Conservation (phyloP, 2,113 vertebrate species). For the Pollimyrus isidori region DNA sequence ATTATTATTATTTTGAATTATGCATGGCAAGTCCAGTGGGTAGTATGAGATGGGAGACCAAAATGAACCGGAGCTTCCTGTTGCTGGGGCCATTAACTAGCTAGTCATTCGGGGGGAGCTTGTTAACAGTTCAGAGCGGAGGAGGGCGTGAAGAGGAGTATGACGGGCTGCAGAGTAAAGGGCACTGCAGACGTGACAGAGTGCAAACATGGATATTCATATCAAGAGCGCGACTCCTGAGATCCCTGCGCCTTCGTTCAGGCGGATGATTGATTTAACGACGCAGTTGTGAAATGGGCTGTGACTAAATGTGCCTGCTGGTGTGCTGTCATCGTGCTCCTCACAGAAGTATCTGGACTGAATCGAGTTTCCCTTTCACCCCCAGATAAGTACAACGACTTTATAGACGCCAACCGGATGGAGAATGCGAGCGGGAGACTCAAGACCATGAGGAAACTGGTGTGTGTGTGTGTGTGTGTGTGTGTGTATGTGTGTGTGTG, state of each 20-base stretch:
- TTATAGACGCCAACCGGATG: slow-evolving; percentile 90
- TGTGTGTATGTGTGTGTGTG: background rate
- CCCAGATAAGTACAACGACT: slow-evolving; percentile 91
- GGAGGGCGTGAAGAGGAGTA: background rate
- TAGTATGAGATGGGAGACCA: background rate
- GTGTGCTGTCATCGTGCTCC: background rate
- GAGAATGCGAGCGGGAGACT: slow-evolving; percentile 80
- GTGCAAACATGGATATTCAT: background rate
- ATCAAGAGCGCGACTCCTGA: background rate
- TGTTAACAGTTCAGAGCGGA: background rate
- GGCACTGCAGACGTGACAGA: background rate
- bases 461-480: slow-evolving; percentile 35
- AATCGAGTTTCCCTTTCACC: background rate
- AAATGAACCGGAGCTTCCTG: background rate
- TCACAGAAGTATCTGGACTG: background rate
- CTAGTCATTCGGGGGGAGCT: background rate
- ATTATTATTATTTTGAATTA: background rate
- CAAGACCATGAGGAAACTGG: slow-evolving; percentile 87
- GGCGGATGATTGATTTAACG: background rate
- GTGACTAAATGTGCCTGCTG: background rate
- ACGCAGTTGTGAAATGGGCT: background rate
- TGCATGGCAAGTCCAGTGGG: background rate
- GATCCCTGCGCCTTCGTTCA: background rate
- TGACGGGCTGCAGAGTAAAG: background rate
- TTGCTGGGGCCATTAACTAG: background rate